Evolutionary conservation across 2,888 invertebrate genomes (phyloP), one percentile per base, ranked within the genome.

Genomic region (Carpatolechia fugitivella): DNA sequence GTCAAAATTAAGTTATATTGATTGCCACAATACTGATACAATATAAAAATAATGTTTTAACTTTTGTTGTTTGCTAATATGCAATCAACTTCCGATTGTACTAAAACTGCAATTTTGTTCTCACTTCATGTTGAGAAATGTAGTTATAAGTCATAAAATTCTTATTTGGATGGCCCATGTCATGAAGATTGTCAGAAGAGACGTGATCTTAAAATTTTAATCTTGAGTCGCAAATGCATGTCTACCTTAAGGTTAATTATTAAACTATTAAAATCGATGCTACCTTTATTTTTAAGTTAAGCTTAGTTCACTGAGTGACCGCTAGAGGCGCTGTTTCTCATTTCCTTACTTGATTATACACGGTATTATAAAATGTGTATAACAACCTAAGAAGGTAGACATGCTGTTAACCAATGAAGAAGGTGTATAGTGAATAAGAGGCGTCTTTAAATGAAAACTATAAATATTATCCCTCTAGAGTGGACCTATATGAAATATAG

Each of bases 401-500:
- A 29, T 51, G 40, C 33, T 33, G 35, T 35, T 31, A 16, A 35
- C 33, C 64, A 65, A 66, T 65, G 64, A 62, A 64, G 59, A 56
- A 55, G n/a, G n/a, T 52, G 60, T 62, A 62, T 64, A 69, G 68
- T 66, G 64, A 69, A 66, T 54, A 58, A n/a, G 11, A 13, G 10
- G 11, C 57, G 44, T 38, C 48, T 36, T n/a, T n/a, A n/a, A n/a
- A 41, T 20, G 18, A 59, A n/a, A 60, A 60, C 65, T 38, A 6
- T 6, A 38, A 38, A 14, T 38, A 38, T 13, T 47, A 35, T 33
- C 20, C 44, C 44, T 41, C 29, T 44, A 44, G n/a, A 44, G 40
- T 59, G 68, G 68, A 68, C 72, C 68, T 67, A 59, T 49, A 54
- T 58, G 51, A 55, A 58, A 63, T 61, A 61, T 63, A 72, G 70